These are phyloP conservation scores for Phainopepla nitens DNA, from an alignment of 2,113 vertebrate genomes.

Conservation along the genomic window DNA sequence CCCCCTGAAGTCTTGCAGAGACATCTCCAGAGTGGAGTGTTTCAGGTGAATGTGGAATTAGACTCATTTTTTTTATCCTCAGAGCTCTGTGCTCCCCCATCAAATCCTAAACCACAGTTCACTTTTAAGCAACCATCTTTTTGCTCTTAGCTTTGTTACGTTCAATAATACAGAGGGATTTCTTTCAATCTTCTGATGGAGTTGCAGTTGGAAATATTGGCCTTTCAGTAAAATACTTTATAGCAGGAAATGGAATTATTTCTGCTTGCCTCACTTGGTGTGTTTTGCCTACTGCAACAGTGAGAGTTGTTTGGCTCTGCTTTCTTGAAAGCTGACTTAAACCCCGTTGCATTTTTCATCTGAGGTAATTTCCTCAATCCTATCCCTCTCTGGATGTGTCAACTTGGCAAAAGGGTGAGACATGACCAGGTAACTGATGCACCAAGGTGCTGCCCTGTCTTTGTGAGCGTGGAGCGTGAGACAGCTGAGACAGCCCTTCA, in stretches of 20 bases:
- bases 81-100: neutral
- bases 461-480: fast-evolving
- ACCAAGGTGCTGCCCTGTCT: neutral
- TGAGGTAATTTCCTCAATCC: neutral
- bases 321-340: neutral
- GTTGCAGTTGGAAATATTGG: neutral
- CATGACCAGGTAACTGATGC: neutral
- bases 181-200: neutral
- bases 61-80: neutral
- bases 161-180: neutral
- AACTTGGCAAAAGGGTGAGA: neutral
- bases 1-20: neutral
- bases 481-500: neutral
- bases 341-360: neutral
- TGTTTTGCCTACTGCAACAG: neutral
- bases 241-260: neutral
- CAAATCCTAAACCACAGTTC: neutral
- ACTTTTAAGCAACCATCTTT: neutral
- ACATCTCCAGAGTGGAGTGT: neutral
- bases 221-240: neutral
- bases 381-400: neutral
- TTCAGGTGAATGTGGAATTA: neutral
- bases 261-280: neutral
- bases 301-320: neutral
- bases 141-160: neutral